Conservation (phyloP, 2,888 invertebrate species). For the Acanthosepion esculentum region DNA sequence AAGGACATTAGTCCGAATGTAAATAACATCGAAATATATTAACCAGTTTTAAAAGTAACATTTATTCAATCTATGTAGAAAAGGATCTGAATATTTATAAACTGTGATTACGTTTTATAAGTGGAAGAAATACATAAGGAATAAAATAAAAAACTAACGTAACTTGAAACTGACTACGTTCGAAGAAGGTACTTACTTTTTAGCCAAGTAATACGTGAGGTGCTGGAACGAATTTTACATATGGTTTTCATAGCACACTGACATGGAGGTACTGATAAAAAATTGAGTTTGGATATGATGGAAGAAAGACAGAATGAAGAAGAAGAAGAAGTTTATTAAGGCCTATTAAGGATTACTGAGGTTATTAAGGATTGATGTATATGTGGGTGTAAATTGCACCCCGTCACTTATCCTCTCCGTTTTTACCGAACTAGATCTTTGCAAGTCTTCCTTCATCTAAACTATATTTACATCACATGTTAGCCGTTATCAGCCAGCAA, state of each 20-base stretch:
- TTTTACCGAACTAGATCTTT: background rate
- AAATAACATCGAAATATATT: background rate
- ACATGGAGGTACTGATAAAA: slow-evolving; percentile 4
- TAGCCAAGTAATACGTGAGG: background rate
- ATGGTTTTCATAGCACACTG: background rate
- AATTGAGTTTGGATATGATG: background rate
- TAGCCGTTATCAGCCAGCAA: slow-evolving; percentile 33
- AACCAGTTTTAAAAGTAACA: background rate
- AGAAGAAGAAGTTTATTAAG: background rate
- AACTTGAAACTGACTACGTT: background rate
- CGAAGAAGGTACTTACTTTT: background rate
- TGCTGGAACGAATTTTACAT: slow-evolving; percentile 33
- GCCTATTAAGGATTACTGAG: background rate
- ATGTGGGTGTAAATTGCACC: slow-evolving; percentile 33
- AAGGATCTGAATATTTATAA: no score
- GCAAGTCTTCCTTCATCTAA: background rate
- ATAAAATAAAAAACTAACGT: background rate
- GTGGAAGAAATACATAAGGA: background rate
- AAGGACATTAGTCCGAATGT: background rate
- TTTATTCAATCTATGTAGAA: no score
- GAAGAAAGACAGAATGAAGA: background rate
- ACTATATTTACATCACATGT: background rate
- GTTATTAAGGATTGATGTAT: slow-evolving; percentile 20
- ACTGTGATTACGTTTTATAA: background rate
- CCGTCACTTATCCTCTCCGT: background rate